Percentiles rank a stretch among this genome's conserved stretches.
These are phyloP conservation scores for Aegotheles bennettii DNA, from an alignment of 2,113 vertebrate genomes.

Conservation along the genomic window DNA sequence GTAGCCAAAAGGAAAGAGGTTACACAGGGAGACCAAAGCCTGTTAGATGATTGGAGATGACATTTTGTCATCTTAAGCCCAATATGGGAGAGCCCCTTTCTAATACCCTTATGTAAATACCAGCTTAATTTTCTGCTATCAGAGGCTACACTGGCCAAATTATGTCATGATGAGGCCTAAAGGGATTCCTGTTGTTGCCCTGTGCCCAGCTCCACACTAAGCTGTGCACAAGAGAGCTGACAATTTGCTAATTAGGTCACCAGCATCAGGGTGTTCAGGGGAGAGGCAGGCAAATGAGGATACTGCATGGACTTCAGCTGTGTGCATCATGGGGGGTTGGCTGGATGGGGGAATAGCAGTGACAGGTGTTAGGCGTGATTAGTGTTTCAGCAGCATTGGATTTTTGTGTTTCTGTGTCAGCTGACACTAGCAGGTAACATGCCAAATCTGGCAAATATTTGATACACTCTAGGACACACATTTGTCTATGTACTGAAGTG, in stretches of 20 bases:
- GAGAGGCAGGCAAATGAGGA: not conserved
- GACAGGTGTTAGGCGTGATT: not conserved
- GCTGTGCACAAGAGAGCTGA: not conserved
- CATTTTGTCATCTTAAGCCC: slow-evolving; percentile 66
- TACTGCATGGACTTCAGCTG: accelerated
- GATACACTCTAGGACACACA: not conserved
- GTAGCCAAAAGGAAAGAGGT: slow-evolving; percentile 57
- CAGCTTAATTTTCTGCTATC: slow-evolving; percentile 57
- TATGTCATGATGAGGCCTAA: slow-evolving; percentile 48
- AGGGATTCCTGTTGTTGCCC: slow-evolving; percentile 37
- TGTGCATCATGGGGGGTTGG: accelerated
- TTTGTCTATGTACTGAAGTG: not conserved
- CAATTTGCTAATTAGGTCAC: slow-evolving; percentile 25
- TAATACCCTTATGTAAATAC: slow-evolving; percentile 57
- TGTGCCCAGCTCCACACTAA: not conserved
- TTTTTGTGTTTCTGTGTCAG: not conserved
- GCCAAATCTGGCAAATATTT: not conserved
- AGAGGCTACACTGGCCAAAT: slow-evolving; percentile 29
- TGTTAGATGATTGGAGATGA: slow-evolving; percentile 62
- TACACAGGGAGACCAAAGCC: slow-evolving; percentile 55
- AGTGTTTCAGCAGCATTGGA: not conserved
- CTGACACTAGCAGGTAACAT: not conserved
- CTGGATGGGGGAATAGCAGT: not conserved
- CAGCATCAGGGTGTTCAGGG: not conserved
- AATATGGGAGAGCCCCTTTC: not conserved